These are phyloP conservation scores for Trissolcus basalis DNA, from an alignment of 1,140 invertebrate species.

Conservation along the genomic window DNA sequence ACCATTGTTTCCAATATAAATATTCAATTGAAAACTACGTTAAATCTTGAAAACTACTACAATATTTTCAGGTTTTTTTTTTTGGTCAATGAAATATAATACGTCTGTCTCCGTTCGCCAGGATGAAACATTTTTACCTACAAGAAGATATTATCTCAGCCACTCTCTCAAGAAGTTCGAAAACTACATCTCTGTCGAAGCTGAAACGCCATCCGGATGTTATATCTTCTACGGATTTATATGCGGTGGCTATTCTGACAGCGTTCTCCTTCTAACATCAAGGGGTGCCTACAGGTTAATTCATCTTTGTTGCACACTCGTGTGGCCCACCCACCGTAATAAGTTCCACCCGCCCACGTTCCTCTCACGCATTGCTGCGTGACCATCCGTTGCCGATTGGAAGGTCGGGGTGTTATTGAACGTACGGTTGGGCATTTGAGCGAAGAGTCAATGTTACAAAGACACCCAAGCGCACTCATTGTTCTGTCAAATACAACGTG, in stretches of 20 bases:
- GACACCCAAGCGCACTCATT: constrained; percentile 39
- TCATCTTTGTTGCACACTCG: constrained; percentile 53
- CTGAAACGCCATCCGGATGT: not conserved
- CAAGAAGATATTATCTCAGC: no score
- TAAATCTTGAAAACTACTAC: no score
- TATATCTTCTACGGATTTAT: constrained; percentile 17
- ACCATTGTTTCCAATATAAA: no score
- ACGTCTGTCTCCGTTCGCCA: no score
- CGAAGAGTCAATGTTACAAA: constrained; percentile 41
- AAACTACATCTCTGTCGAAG: no score
- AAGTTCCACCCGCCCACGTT: constrained; percentile 70
- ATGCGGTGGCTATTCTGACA: constrained; percentile 8
- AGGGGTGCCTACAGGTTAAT: constrained; percentile 20
- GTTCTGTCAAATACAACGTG: constrained; percentile 40
- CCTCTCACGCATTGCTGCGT: constrained; percentile 66
- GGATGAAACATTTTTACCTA: no score
- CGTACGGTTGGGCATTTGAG: constrained; percentile 44
- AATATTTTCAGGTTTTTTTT: no score
- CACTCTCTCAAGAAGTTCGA: no score
- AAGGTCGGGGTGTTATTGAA: constrained; percentile 67
- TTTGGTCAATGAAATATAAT: no score
- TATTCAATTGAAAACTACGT: no score
- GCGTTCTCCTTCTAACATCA: constrained; percentile 22
- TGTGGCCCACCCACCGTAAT: constrained; percentile 69
- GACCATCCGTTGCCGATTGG: constrained; percentile 69